Evolutionary conservation across 2,113 vertebrate species (phyloP), one percentile per base, ranked within the genome.

Genomic region (Etheostoma spectabile): DNA sequence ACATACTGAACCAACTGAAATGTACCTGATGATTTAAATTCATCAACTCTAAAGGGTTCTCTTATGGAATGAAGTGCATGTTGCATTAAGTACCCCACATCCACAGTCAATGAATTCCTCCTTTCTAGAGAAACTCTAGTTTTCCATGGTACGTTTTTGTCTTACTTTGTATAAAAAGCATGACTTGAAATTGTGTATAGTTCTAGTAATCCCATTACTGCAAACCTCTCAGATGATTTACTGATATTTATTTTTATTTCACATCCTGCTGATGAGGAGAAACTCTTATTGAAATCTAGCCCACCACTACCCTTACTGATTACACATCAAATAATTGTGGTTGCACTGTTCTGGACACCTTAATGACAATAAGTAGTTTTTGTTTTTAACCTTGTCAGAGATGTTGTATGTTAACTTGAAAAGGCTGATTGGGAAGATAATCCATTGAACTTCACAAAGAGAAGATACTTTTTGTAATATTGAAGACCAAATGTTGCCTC

Each of bases 211-310:
- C 79, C 79, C 83, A 82, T 86, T 42, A 81, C 60, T 82, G 85
- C 86, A 80, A 85, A 85, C 72, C 73, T 38, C 75, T 75, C 84
- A 72, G 73, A 85, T 83, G 74, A 89, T 88, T 85, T 85, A 86
- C 75, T 85, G 87, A 90, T 93, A 94, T 94, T 93, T 92, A 92
- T 93, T 88, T 89, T 89, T 70, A 77, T 87, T 91, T 91, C 59
- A 90, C 84, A 92, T 92, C 91, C 92, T 94, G 92, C 91, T 94
- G 93, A 93, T 90, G 30, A 83, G 60, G 86, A 89, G 80, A 85
- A 65, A 65, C 76, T 73, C 48, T 65, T n/a, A 22, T 42, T 11
- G 69, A 49, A 69, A 77, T n/a, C 56, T 14, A 13, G 56, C 78
- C 84, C 83, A 76, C 73, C 81, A 65, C 78, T 55, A 52, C 69